Percentiles rank a stretch among this genome's conserved stretches.
phyloP scores from a whole-genome alignment of 2,888 invertebrate species.

The Cataglyphis albicans region DNA sequence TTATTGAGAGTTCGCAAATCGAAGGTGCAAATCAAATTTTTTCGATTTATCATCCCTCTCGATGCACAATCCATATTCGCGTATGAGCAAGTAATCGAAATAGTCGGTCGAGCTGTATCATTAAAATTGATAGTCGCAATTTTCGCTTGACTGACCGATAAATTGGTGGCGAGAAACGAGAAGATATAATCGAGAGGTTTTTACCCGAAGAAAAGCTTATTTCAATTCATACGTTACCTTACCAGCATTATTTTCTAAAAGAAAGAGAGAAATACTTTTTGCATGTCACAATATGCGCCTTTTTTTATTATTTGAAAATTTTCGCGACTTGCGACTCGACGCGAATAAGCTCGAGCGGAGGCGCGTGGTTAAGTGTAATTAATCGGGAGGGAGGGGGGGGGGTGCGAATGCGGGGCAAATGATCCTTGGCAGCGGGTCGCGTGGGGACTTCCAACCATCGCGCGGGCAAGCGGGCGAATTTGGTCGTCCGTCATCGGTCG shows the following conservation, averaged over 20 bases:
- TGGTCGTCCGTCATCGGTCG: conserved; percentile 79
- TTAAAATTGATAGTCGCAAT: conserved; percentile 33
- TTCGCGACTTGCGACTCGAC: neutral
- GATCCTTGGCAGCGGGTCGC: conserved; percentile 78
- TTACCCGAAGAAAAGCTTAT: neutral
- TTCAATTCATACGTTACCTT: neutral
- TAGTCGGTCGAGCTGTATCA: conserved; percentile 38
- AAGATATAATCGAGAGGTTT: neutral
- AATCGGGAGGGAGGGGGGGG: conserved; percentile 48
- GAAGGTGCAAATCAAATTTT: neutral
- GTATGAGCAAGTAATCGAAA: conserved; percentile 28
- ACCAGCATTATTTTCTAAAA: neutral
- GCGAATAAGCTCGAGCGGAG: neutral
- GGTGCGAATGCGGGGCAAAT: conserved; percentile 56
- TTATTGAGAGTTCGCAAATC: conserved; percentile 12
- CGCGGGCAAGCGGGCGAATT: conserved; percentile 69
- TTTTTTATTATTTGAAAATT: neutral
- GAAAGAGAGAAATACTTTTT: neutral
- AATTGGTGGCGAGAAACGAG: conserved; percentile 8
- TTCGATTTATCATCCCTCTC: conserved; percentile 20
- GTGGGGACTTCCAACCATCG: conserved; percentile 62
- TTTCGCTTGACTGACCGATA: neutral
- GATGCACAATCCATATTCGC: conserved; percentile 35
- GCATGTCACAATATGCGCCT: neutral
- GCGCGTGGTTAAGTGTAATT: conserved; percentile 74